Conservation (phyloP, 2,797 vertebrate species). For the Myripristis jacobus region DNA sequence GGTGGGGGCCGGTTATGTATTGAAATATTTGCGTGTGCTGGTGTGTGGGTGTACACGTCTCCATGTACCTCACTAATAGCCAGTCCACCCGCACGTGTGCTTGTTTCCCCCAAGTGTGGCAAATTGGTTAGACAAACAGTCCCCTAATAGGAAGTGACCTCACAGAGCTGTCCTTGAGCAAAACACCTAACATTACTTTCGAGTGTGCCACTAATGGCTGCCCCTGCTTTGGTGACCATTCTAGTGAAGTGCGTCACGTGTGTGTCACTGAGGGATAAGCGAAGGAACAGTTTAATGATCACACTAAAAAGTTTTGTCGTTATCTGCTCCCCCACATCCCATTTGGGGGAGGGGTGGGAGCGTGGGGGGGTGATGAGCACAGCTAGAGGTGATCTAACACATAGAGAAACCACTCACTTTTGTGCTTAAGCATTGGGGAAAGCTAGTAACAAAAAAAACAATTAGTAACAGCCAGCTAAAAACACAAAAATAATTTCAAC, state of each 20-base stretch:
- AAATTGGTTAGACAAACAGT: background rate
- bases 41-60: background rate
- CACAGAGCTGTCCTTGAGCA: background rate
- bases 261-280: background rate
- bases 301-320: too few relatives aligned
- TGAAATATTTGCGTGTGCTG: constrained; percentile 11
- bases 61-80: background rate
- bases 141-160: background rate
- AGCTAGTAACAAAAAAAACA: too few relatives aligned
- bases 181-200: background rate
- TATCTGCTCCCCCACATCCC: too few relatives aligned
- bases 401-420: too few relatives aligned
- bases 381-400: too few relatives aligned
- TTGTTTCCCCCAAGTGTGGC: background rate
- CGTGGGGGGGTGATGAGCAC: too few relatives aligned
- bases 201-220: background rate
- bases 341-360: too few relatives aligned
- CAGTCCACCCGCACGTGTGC: background rate
- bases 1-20: background rate
- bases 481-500: too few relatives aligned
- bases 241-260: background rate
- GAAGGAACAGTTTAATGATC: too few relatives aligned
- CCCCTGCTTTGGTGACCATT: too few relatives aligned
- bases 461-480: too few relatives aligned
- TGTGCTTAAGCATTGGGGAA: too few relatives aligned